Evolutionary conservation across 2,888 invertebrate species (phyloP).

Genomic region (Strigamia crassipes): DNA sequence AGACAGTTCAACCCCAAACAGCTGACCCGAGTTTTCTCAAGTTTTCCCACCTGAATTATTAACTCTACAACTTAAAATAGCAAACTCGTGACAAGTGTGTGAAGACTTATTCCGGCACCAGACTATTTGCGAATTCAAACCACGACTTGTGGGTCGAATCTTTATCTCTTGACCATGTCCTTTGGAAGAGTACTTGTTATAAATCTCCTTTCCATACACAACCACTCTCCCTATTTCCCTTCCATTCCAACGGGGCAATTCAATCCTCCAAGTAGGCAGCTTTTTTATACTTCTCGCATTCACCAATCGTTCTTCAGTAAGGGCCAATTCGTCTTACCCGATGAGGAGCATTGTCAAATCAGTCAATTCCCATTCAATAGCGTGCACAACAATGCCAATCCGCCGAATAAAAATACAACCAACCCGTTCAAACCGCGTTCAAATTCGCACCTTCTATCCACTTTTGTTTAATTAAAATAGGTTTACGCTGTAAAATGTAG

Average conservation of each 20-base stretch:
- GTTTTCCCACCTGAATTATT: constrained; percentile 33
- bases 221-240: constrained; percentile 39
- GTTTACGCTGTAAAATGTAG: neutral
- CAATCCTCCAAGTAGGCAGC: neutral
- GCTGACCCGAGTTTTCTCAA: neutral
- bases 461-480: too few species aligned
- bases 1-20: neutral
- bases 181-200: constrained; percentile 42
- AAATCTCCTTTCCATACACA: constrained; percentile 42
- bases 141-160: constrained; percentile 42
- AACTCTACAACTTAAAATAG: constrained; percentile 6
- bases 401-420: neutral
- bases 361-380: constrained; percentile 23
- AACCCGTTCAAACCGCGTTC: neutral
- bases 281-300: neutral
- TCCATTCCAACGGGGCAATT: constrained; percentile 36
- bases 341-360: constrained; percentile 4
- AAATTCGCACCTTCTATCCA: neutral
- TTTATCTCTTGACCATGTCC: constrained; percentile 42
- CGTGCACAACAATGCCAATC: neutral
- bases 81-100: constrained; percentile 32
- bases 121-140: constrained; percentile 23
- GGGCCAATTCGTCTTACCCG: constrained; percentile 8
- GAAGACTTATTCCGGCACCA: constrained; percentile 20
- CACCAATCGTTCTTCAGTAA: neutral